Conservation (phyloP, 2,888 invertebrate species). For the Merodon equestris region DNA sequence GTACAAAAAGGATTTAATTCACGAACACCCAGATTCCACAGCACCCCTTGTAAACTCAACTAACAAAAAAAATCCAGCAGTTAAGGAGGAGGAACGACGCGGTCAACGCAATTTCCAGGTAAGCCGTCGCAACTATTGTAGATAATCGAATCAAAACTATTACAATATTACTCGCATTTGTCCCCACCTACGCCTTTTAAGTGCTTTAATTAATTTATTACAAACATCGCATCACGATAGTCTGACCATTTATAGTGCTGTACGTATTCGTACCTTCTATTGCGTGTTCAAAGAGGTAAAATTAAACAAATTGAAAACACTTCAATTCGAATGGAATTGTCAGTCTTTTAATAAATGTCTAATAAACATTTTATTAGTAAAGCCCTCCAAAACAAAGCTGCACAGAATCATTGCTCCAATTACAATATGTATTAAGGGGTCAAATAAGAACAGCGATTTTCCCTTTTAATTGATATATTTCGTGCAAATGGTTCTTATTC, state of each 20-base stretch:
- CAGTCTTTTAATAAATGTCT: slow-evolving; percentile 53
- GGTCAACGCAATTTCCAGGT: slow-evolving; percentile 77
- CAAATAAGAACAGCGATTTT: slow-evolving; percentile 74
- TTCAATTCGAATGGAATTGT: slow-evolving; percentile 59
- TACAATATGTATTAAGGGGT: slow-evolving; percentile 72
- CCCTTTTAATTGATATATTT: slow-evolving; percentile 62
- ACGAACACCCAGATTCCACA: slow-evolving; percentile 78
- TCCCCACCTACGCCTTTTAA: slow-evolving; percentile 16
- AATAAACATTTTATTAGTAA: slow-evolving; percentile 64
- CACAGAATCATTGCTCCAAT: slow-evolving; percentile 73
- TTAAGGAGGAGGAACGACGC: slow-evolving; percentile 75
- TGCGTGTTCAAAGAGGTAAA: slow-evolving; percentile 56
- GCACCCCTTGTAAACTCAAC: slow-evolving; percentile 71
- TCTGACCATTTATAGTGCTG: slow-evolving; percentile 5
- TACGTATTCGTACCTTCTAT: background rate
- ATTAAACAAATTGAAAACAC: slow-evolving; percentile 67
- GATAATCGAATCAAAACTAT: slow-evolving; percentile 37
- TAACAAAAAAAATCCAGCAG: slow-evolving; percentile 74
- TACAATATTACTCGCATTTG: slow-evolving; percentile 3
- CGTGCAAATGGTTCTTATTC: slow-evolving; percentile 52
- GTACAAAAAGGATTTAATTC: slow-evolving; percentile 56
- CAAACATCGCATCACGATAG: slow-evolving; percentile 47
- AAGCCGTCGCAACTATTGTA: slow-evolving; percentile 69
- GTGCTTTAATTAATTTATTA: slow-evolving; percentile 60
- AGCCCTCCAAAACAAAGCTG: slow-evolving; percentile 30